These are phyloP conservation scores for Cairina moschata DNA, from an alignment of 2,113 vertebrate species.

Conservation along the genomic window DNA sequence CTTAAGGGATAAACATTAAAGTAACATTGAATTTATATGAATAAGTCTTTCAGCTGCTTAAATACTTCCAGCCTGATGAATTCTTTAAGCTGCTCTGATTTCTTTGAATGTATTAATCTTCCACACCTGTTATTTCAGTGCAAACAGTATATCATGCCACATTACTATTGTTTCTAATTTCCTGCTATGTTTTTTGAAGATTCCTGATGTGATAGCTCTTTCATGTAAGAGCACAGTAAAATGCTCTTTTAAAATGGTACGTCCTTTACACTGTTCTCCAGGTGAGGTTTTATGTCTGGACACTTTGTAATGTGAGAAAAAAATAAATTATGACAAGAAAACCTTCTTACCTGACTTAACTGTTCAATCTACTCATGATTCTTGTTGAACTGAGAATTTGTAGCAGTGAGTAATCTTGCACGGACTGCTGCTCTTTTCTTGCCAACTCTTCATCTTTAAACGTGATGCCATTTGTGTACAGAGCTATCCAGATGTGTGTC, in stretches of 20 bases:
- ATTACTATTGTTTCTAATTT: not conserved
- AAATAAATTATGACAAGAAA: not conserved
- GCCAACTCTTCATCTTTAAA: not conserved
- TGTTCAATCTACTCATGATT: not conserved
- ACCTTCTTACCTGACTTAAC: not conserved
- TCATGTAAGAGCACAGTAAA: not conserved
- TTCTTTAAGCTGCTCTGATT: conserved; percentile 25
- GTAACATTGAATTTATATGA: conserved; percentile 34
- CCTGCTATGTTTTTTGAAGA: not conserved
- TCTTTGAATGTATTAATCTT: not conserved
- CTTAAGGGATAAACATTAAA: conserved; percentile 40
- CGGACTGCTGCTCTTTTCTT: not conserved
- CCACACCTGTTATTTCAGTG: conserved; percentile 17
- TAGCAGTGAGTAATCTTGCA: not conserved
- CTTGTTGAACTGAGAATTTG: not conserved
- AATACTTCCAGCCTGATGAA: not conserved
- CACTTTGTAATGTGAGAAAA: not conserved
- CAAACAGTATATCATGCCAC: not conserved
- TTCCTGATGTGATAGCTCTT: not conserved
- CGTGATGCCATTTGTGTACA: not conserved
- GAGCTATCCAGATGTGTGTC: conserved; percentile 37
- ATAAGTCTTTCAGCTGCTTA: conserved; percentile 13
- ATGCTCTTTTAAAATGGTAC: not conserved
- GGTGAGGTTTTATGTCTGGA: not conserved
- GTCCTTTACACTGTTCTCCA: not conserved